Conservation (phyloP, 2,888 invertebrate genomes). For the Zaprionus bogoriensis region DNA sequence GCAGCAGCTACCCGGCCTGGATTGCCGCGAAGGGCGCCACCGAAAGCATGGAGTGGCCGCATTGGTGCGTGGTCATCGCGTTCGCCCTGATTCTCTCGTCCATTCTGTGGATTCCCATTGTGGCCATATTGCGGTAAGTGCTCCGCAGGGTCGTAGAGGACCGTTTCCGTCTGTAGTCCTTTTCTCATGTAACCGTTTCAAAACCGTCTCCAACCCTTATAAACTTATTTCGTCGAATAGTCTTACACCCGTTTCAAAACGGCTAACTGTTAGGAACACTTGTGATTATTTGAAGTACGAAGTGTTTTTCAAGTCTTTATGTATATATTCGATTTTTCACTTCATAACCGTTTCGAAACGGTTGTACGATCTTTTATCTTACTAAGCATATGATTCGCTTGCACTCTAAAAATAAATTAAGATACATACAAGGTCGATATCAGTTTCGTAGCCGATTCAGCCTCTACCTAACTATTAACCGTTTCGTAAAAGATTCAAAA, state of each 20-base stretch:
- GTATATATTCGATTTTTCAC: too few relatives aligned
- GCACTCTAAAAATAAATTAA: neutral
- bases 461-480: neutral
- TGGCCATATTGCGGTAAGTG: conserved; percentile 90
- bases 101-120: conserved; percentile 93
- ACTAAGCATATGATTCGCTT: neutral
- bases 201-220: neutral
- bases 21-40: conserved; percentile 88
- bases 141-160: too few relatives aligned
- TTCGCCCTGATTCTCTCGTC: conserved; percentile 89
- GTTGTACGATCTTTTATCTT: too few relatives aligned
- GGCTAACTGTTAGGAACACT: too few relatives aligned
- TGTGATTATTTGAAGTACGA: too few relatives aligned
- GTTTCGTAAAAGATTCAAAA: too few relatives aligned
- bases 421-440: too few relatives aligned
- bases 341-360: neutral
- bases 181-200: neutral
- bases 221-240: too few relatives aligned
- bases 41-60: conserved; percentile 91
- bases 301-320: too few relatives aligned
- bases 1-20: conserved; percentile 94
- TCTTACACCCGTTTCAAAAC: neutral
- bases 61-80: conserved; percentile 91
- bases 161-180: neutral
- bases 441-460: neutral